Evolutionary conservation across 2,797 vertebrate species (phyloP).

Genomic region (Decapterus maruadsi): DNA sequence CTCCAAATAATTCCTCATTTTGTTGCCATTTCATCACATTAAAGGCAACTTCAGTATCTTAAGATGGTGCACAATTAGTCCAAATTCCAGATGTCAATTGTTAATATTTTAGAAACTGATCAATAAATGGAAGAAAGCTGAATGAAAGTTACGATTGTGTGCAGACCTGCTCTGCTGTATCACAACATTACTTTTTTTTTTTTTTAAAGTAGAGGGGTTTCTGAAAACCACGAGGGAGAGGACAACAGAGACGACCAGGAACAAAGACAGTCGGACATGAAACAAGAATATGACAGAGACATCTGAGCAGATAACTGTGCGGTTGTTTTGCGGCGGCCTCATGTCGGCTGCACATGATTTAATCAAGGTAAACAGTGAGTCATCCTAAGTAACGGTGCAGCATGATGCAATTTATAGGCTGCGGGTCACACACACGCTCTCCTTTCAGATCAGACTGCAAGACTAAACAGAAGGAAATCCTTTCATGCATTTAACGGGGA

Average conservation of each 20-base stretch:
- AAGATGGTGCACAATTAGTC: neutral
- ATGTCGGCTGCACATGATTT: constrained; percentile 11
- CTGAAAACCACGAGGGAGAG: neutral
- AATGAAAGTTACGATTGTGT: neutral
- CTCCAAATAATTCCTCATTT: neutral
- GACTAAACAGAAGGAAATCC: neutral
- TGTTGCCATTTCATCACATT: neutral
- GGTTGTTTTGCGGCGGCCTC: neutral
- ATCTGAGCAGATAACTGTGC: neutral
- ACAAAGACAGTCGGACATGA: neutral
- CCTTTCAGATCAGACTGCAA: neutral
- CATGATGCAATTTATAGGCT: constrained; percentile 15
- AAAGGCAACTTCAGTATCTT: neutral
- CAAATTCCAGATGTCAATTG: neutral
- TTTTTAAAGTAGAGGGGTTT: no score
- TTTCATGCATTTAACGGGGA: no score
- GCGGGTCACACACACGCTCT: neutral
- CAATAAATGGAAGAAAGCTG: neutral
- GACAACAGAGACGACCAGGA: neutral
- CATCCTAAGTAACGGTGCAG: neutral
- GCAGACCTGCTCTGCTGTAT: neutral
- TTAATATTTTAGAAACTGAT: no score
- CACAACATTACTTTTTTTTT: no score
- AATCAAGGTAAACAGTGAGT: constrained; percentile 24
- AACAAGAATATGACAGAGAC: neutral